phyloP scores from a whole-genome alignment of 1,140 invertebrate genomes.

The Drosophila auraria region DNA sequence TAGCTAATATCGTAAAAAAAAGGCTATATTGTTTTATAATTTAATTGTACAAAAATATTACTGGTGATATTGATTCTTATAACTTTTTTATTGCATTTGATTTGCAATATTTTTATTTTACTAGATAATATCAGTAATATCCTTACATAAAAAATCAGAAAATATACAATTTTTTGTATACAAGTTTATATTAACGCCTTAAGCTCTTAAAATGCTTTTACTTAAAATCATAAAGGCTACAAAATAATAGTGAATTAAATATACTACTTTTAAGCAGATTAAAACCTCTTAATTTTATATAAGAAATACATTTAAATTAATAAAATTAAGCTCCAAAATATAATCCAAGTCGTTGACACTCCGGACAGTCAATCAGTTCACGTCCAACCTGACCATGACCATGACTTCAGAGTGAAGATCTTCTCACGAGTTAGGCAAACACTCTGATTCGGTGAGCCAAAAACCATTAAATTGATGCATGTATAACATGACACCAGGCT shows the following conservation, averaged over 20 bases:
- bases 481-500: conserved; percentile 54
- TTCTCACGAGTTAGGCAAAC: conserved; percentile 40
- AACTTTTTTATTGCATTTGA: not conserved
- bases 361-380: conserved; percentile 9
- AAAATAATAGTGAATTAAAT: not conserved
- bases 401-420: conserved; percentile 51
- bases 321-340: not conserved
- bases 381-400: conserved; percentile 56
- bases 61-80: too few relatives aligned
- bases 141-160: not conserved
- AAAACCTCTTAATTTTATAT: not conserved
- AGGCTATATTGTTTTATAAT: not conserved
- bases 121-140: too few relatives aligned
- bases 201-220: not conserved
- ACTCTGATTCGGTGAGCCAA: conserved; percentile 9
- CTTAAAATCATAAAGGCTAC: not conserved
- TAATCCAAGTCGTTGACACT: conserved; percentile 38
- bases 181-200: too few relatives aligned
- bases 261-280: not conserved
- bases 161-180: not conserved
- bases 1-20: not conserved
- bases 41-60: too few relatives aligned
- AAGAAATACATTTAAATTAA: not conserved
- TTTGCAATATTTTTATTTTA: not conserved
- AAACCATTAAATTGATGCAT: conserved; percentile 58